phyloP scores from a whole-genome alignment of 2,888 invertebrate genomes.

The Helicoverpa assulta region DNA sequence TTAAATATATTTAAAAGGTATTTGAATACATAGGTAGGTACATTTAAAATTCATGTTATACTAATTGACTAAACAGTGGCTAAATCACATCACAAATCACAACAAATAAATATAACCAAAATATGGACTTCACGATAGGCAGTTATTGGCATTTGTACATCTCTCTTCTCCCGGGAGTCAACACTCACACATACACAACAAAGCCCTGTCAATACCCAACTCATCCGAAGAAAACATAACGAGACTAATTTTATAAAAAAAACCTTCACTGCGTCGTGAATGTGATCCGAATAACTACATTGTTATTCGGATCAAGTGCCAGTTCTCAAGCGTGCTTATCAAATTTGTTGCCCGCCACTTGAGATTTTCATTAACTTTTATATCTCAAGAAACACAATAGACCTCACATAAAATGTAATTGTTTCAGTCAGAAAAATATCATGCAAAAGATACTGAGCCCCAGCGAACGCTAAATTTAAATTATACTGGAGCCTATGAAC shows the following conservation, averaged over 20 bases:
- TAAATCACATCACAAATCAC: neutral
- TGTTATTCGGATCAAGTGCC: constrained; percentile 38
- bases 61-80: neutral
- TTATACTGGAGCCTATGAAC: constrained; percentile 52
- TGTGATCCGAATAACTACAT: constrained; percentile 54
- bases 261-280: constrained; percentile 34
- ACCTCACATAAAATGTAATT: constrained; percentile 59
- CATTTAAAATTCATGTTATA: too few species aligned
- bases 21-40: too few species aligned
- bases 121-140: constrained; percentile 19
- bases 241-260: constrained; percentile 48
- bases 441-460: constrained; percentile 54
- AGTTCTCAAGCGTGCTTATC: constrained; percentile 60
- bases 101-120: constrained; percentile 17
- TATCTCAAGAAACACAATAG: constrained; percentile 62
- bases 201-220: constrained; percentile 49
- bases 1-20: too few species aligned
- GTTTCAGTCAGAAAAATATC: constrained; percentile 59
- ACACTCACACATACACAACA: constrained; percentile 25
- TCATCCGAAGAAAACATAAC: constrained; percentile 51
- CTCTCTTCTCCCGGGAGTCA: constrained; percentile 25
- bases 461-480: constrained; percentile 56
- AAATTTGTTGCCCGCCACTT: constrained; percentile 63
- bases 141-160: constrained; percentile 40
- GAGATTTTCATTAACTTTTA: constrained; percentile 69